Percentiles rank a stretch among this genome's conserved stretches.
Evolutionary conservation across 2,113 vertebrate genomes (phyloP).

Genomic region (Chaetodon trifascialis): DNA sequence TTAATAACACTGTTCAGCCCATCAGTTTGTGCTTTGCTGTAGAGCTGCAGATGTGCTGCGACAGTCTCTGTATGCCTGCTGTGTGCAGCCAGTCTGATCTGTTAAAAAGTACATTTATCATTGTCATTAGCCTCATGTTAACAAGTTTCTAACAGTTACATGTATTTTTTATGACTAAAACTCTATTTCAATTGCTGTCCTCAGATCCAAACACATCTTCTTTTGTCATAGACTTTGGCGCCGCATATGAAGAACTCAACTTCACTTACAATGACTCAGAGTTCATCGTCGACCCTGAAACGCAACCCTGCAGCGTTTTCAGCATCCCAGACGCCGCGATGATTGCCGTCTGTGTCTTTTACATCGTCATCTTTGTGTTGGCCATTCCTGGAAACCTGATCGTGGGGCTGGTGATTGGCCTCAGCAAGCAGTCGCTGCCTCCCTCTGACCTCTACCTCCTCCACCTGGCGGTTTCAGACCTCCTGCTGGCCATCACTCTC

Average conservation of each 20-base stretch:
- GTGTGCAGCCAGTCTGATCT: background rate
- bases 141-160: background rate
- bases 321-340: background rate
- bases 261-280: conserved; percentile 61
- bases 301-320: conserved; percentile 61
- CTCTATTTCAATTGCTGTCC: background rate
- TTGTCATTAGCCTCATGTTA: background rate
- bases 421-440: conserved; percentile 54
- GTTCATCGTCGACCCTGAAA: conserved; percentile 48
- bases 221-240: conserved; percentile 31
- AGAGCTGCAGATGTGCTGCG: background rate
- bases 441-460: conserved; percentile 85
- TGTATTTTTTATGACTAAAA: background rate
- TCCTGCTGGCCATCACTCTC: conserved; percentile 80
- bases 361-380: conserved; percentile 77
- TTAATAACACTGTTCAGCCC: background rate
- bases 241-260: conserved; percentile 68
- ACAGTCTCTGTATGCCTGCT: background rate
- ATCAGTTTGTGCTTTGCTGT: background rate
- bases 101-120: background rate
- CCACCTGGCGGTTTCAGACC: conserved; percentile 81
- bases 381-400: conserved; percentile 83
- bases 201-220: conserved; percentile 70
- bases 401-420: conserved; percentile 79
- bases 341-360: conserved; percentile 62